Percentiles rank a stretch among this genome's conserved stretches.
Conservation (phyloP, 2,888 invertebrate genomes). For the Auanema freiburgensis region DNA sequence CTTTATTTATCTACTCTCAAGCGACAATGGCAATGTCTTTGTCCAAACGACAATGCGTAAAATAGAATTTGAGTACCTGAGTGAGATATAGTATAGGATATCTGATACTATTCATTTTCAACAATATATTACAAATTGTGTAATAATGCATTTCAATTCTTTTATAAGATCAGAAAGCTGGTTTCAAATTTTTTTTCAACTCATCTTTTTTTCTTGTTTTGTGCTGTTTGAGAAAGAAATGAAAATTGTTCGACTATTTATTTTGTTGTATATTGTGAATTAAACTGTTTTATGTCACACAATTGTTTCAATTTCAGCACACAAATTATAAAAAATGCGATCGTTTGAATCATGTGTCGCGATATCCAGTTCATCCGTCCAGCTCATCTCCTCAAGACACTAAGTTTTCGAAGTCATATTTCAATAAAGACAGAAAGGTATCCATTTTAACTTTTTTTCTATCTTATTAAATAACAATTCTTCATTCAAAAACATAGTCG, state of each 20-base stretch:
- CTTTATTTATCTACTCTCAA: not conserved
- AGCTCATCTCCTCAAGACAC: slow-evolving; percentile 60
- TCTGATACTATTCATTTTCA: too few species aligned
- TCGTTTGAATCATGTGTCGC: slow-evolving; percentile 63
- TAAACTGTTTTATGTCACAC: not conserved
- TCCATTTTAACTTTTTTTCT: slow-evolving; percentile 9
- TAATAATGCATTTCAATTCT: too few species aligned
- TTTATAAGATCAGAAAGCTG: too few species aligned
- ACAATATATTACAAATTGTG: too few species aligned
- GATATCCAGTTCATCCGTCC: slow-evolving; percentile 62
- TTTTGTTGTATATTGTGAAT: not conserved
- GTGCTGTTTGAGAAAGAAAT: not conserved
- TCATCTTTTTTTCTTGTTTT: not conserved
- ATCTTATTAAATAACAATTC: too few species aligned
- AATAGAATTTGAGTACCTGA: too few species aligned
- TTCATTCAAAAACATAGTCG: not conserved
- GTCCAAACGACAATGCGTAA: too few species aligned
- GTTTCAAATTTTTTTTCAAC: too few species aligned
- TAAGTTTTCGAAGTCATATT: slow-evolving; percentile 63
- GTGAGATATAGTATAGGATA: too few species aligned
- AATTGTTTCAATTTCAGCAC: slow-evolving; percentile 51
- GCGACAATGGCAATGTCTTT: not conserved
- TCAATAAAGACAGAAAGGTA: slow-evolving; percentile 65
- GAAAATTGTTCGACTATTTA: slow-evolving; percentile 2
- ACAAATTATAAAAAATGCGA: slow-evolving; percentile 64